These are phyloP conservation scores for Dendroctonus ponderosae DNA, from an alignment of 1,140 invertebrate species.

Conservation along the genomic window DNA sequence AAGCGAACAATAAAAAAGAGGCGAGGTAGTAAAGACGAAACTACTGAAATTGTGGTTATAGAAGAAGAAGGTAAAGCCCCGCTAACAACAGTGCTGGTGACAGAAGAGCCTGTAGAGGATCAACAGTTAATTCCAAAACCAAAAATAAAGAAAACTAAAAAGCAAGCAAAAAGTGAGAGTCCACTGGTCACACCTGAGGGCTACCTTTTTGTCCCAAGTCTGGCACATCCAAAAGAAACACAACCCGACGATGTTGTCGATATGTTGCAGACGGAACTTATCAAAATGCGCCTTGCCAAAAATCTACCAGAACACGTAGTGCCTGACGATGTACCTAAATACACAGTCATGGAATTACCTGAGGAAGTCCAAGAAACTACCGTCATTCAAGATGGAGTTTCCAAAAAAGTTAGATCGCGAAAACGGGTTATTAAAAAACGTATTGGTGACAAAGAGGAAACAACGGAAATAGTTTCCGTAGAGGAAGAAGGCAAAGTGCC, in stretches of 20 bases:
- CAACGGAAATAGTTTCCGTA: constrained; percentile 45
- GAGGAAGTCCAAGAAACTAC: constrained; percentile 49
- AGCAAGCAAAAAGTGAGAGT: constrained; percentile 28
- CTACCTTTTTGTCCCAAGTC: constrained; percentile 34
- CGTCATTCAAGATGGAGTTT: constrained; percentile 38
- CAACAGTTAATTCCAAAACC: constrained; percentile 35
- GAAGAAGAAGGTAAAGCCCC: constrained; percentile 48
- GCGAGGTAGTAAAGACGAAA: constrained; percentile 46
- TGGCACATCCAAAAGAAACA: constrained; percentile 34
- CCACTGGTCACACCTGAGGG: constrained; percentile 38
- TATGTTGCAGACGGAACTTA: constrained; percentile 39
- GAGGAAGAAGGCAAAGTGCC: constrained; percentile 45
- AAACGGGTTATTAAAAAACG: constrained; percentile 45
- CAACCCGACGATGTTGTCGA: constrained; percentile 23
- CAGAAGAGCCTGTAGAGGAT: constrained; percentile 33
- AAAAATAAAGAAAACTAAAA: constrained; percentile 44
- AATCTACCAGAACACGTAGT: constrained; percentile 33
- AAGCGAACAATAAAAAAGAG: constrained; percentile 45
- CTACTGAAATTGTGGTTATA: constrained; percentile 45
- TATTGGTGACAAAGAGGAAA: constrained; percentile 45
- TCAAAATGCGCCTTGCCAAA: constrained; percentile 27
- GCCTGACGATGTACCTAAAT: constrained; percentile 27
- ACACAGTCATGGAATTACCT: constrained; percentile 46
- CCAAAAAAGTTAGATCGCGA: constrained; percentile 43
- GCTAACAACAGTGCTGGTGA: constrained; percentile 41